Evolutionary conservation across 2,797 vertebrate genomes (phyloP), one percentile per base, ranked within the genome.

Genomic region (Lemur catta): DNA sequence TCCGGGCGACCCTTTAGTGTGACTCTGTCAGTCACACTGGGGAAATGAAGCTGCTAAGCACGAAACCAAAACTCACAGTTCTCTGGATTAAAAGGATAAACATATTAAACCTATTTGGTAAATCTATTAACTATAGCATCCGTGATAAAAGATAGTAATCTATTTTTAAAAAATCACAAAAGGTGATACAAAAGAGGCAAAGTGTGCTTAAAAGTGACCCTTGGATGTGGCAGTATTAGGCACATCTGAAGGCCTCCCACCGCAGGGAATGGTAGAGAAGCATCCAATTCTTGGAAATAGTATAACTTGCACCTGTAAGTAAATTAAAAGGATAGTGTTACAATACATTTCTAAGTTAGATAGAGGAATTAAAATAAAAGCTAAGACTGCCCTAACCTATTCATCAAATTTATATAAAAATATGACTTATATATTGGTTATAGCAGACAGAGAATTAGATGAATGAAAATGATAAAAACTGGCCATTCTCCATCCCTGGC

Each of bases 71-170:
- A 81, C 26, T 43, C 13, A 30, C 3, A 81, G 18, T n/a, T n/a
- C n/a, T 95, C 18, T 79, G 46, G 26, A 81, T 95, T 71, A 72
- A 93, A 86, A 72, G 33, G 14, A 82, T 69, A 93, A 61, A 63
- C 65, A 11, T 41, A 81, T 57, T 63, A 82, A 61, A 55, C 22
- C 33, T 61, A 43, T 35, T 30, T 71, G 10, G 38, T 57, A 82
- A 55, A 46, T 79, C 63, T 74, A 33, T 63, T 89, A 50, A 52
- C 78, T 71, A 4, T 57, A 84, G 71, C 74, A 63, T 63, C 20
- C 48, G 74, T 72, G 33, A 48, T 50, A 71, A 38, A 79, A 55
- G 14, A 79, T 24, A 95, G 33, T 7, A 7, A 69, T 72, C 33
- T 38, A 46, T 86, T 24, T 57, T 57, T n/a, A 78, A 87, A 71